Evolutionary conservation across 2,797 vertebrate species (phyloP).

Genomic region (Acipenser transmontanus): DNA sequence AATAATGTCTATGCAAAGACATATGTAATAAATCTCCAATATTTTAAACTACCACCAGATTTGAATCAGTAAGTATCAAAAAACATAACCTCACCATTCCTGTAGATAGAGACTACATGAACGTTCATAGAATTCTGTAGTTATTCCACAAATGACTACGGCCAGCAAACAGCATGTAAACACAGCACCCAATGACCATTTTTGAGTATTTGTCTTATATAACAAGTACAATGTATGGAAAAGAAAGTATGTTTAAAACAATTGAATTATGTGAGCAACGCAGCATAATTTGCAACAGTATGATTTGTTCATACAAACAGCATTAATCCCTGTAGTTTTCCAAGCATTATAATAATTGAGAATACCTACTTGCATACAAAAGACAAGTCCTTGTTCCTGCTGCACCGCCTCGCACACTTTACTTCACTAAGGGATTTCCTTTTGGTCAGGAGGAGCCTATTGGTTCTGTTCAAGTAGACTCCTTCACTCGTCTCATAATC

Average conservation of each 20-base stretch:
- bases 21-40: too few species aligned
- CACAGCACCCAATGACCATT: not conserved
- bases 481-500: constrained; percentile 86
- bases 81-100: too few species aligned
- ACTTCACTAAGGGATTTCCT: constrained; percentile 71
- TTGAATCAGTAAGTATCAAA: not conserved
- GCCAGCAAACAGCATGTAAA: not conserved
- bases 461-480: constrained; percentile 60
- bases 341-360: not conserved
- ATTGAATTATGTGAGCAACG: too few species aligned
- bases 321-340: not conserved
- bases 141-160: too few species aligned
- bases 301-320: too few species aligned
- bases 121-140: too few species aligned
- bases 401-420: constrained; percentile 85
- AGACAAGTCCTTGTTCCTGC: constrained; percentile 73
- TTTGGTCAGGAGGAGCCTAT: constrained; percentile 69
- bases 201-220: not conserved
- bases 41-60: not conserved
- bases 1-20: not conserved
- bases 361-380: constrained; percentile 87
- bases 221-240: too few species aligned
- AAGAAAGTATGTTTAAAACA: too few species aligned
- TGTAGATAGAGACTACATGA: too few species aligned
- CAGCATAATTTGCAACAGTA: too few species aligned